Evolutionary conservation across 53 echinoderm and acorn worm genomes (phyloP).

Genomic region (Holothuria leucospilota): DNA sequence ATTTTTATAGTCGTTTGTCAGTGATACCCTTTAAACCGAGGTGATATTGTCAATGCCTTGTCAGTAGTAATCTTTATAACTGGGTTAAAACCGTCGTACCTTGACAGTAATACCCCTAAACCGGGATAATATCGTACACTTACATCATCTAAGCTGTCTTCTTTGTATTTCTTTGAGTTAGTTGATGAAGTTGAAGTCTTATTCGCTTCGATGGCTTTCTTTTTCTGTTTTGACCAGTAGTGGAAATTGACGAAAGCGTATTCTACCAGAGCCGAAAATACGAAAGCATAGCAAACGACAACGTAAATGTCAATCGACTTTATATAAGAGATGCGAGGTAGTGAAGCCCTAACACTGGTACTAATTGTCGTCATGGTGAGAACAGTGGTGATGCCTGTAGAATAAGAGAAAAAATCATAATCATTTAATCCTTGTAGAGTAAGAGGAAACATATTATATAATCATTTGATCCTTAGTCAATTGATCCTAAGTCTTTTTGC

Average conservation of each 20-base stretch:
- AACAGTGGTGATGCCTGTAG: slow-evolving; percentile 91
- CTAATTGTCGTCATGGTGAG: slow-evolving; percentile 99
- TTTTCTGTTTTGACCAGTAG: slow-evolving; percentile 93
- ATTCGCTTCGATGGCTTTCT: slow-evolving; percentile 71
- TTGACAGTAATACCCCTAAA: too few species aligned
- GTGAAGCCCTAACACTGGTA: slow-evolving; percentile 86
- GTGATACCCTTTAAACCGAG: too few species aligned
- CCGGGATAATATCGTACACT: neutral
- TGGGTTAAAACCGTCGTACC: too few species aligned
- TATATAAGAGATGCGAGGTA: slow-evolving; percentile 98
- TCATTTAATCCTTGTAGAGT: slow-evolving; percentile 65
- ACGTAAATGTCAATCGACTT: slow-evolving; percentile 99
- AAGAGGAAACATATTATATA: neutral
- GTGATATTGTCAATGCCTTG: too few species aligned
- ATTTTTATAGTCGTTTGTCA: too few species aligned
- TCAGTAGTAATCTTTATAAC: too few species aligned
- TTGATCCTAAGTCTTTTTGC: neutral
- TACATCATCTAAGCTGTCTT: slow-evolving; percentile 40
- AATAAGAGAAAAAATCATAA: neutral
- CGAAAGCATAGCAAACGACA: slow-evolving; percentile 96
- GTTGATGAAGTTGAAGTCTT: neutral
- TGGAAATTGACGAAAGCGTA: slow-evolving; percentile 96
- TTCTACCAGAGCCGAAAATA: slow-evolving; percentile 95
- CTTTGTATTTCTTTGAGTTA: slow-evolving; percentile 14
- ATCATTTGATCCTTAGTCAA: neutral